These are phyloP conservation scores for Eueides isabella DNA, from an alignment of 1,140 invertebrate genomes.

Conservation along the genomic window DNA sequence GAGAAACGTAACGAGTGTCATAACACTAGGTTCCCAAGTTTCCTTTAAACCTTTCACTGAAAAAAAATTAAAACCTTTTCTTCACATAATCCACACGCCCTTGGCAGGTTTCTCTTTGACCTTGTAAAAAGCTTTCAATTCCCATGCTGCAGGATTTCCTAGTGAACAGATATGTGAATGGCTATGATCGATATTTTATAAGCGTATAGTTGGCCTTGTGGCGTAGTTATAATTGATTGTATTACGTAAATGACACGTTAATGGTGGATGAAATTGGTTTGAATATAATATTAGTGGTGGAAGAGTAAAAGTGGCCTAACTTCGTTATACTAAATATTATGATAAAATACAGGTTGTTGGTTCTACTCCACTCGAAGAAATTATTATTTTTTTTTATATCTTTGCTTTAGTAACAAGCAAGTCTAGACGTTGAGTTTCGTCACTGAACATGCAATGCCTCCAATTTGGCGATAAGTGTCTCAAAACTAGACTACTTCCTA, in stretches of 20 bases:
- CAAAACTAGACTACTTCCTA: too few species aligned
- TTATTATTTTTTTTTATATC: too few species aligned
- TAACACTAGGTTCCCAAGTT: too few species aligned
- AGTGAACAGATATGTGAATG: conserved; percentile 44
- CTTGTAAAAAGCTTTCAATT: conserved; percentile 27
- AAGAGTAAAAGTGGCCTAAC: neutral
- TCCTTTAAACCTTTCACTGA: too few species aligned
- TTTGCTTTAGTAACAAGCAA: too few species aligned
- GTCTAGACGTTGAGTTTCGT: too few species aligned
- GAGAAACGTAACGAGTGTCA: too few species aligned
- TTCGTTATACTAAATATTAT: neutral
- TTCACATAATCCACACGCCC: neutral
- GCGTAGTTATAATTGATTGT: conserved; percentile 25
- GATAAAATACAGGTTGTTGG: too few species aligned
- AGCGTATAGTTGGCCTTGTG: conserved; percentile 37
- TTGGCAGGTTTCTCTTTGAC: conserved; percentile 18
- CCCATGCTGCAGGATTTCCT: conserved; percentile 45
- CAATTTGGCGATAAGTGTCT: too few species aligned
- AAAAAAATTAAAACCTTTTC: neutral
- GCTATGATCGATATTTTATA: conserved; percentile 39
- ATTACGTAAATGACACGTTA: conserved; percentile 20
- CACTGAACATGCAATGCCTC: too few species aligned
- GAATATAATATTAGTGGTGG: neutral
- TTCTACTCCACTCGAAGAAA: too few species aligned
- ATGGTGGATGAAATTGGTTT: conserved; percentile 19